phyloP scores from a whole-genome alignment of 2,888 invertebrate species.

The Hoplodrina ambigua region DNA sequence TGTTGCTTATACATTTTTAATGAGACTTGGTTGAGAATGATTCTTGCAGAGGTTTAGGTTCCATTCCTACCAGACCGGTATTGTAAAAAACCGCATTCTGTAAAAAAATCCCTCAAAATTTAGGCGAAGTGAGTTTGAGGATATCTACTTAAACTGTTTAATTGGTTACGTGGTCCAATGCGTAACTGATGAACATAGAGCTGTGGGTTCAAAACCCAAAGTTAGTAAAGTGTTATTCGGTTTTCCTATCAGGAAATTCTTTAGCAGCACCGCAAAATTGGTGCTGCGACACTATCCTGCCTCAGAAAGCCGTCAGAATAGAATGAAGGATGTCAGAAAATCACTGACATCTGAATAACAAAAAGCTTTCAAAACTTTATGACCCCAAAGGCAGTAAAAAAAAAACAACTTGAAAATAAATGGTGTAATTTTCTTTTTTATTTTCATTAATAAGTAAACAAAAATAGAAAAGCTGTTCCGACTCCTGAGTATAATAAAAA shows the following conservation, averaged over 20 bases:
- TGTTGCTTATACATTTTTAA: constrained; percentile 1
- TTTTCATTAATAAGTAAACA: constrained; percentile 13
- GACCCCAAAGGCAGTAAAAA: not conserved
- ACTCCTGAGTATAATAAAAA: constrained; percentile 36
- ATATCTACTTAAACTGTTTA: too few species aligned
- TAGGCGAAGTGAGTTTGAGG: too few species aligned
- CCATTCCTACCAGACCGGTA: not conserved
- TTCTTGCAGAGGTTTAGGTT: not conserved
- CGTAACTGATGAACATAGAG: too few species aligned
- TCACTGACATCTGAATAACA: not conserved
- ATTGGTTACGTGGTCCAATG: too few species aligned
- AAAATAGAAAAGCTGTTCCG: constrained; percentile 25
- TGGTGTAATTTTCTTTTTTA: constrained; percentile 1
- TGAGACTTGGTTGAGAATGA: not conserved
- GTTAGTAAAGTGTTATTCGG: too few species aligned
- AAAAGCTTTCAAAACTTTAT: not conserved
- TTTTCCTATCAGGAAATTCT: too few species aligned
- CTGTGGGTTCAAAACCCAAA: too few species aligned
- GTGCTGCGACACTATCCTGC: too few species aligned
- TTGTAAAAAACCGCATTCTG: too few species aligned
- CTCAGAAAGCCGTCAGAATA: too few species aligned
- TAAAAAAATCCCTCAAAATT: not conserved
- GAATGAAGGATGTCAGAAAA: not conserved
- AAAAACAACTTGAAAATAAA: not conserved
- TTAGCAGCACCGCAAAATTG: too few species aligned